Base-by-base conservation (phyloP, 2,888 invertebrate species). In the Limenitis camilla region DNA sequence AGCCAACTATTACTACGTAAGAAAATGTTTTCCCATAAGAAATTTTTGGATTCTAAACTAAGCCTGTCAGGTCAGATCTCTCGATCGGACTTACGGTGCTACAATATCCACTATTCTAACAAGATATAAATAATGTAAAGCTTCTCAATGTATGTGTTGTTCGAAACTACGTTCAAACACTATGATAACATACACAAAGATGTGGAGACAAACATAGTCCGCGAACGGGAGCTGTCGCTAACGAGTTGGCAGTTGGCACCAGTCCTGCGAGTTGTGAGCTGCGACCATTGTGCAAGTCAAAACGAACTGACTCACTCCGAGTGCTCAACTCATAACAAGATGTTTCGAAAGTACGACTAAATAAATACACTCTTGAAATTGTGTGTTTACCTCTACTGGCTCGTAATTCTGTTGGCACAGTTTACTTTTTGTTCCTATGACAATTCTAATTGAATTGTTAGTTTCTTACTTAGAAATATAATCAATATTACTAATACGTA, bases 171-270 rank as follows among this genome's bases (percentile, higher is more conserved):
- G 38, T 31, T 31, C 19, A 44, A 50, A 40, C 40, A 44, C 28
- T 30, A 29, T 33, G 38, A 32, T 44, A 49, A n/a, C 35, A 39
- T 29, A 50, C 30, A 44, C 39, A 39, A 43, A 43, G 35, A 49
- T 52, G 53, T 53, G 56, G 50, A 10, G 36, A 46, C 57, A 62
- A 66, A 62, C 62, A 62, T 58, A 52, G 56, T 64, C 29, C 39
- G 35, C 59, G 53, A 45, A 61, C 56, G 67, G 65, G 68, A 71
- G 60, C 47, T 41, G 55, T 61, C 60, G 64, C 68, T 76, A 75
- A 75, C 74, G 75, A 75, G 71, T 68, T 66, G 66, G 65, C 69
- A 47, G 49, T 46, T 30, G 38, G 47, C 44, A 55, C 51, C 39
- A 28, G 45, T 33, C 43, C 44, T 33, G 54, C 60, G 60, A 48